phyloP scores from a whole-genome alignment of 2,888 invertebrate species.

The Dynastes maya region DNA sequence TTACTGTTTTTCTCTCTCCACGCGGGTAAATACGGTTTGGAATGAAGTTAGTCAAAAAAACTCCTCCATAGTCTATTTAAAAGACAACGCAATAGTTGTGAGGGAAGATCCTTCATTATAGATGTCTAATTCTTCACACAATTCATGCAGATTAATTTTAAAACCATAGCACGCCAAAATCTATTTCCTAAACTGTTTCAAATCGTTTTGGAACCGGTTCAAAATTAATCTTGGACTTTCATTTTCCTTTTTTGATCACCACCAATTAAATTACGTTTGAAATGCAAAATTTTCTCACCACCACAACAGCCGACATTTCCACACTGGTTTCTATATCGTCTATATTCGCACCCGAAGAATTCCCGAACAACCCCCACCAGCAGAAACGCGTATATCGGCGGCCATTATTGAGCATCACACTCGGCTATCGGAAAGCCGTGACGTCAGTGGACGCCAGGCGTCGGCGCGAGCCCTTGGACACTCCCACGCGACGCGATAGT shows the following conservation, averaged over 20 bases:
- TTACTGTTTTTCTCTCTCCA: not conserved
- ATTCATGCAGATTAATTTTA: too few species aligned
- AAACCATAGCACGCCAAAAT: too few species aligned
- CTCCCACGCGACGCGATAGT: constrained; percentile 59
- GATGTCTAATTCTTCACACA: too few species aligned
- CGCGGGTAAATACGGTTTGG: not conserved
- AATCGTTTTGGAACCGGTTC: not conserved
- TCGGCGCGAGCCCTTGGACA: constrained; percentile 67
- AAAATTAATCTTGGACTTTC: not conserved
- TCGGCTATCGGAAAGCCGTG: constrained; percentile 68
- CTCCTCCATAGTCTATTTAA: not conserved
- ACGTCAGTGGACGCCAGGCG: constrained; percentile 69
- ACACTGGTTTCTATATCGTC: not conserved
- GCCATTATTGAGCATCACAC: constrained; percentile 72
- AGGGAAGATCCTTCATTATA: too few species aligned
- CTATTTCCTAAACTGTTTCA: not conserved
- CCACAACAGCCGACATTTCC: not conserved
- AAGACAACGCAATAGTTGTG: too few species aligned
- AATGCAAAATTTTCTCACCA: constrained; percentile 2
- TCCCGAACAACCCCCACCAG: constrained; percentile 6
- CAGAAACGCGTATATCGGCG: constrained; percentile 59
- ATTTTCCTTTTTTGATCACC: not conserved
- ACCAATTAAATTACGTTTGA: not conserved
- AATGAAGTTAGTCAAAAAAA: constrained; percentile 3
- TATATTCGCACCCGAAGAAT: constrained; percentile 2